These are phyloP conservation scores for Apaloderma vittatum DNA, from an alignment of 2,113 vertebrate species.

Conservation along the genomic window DNA sequence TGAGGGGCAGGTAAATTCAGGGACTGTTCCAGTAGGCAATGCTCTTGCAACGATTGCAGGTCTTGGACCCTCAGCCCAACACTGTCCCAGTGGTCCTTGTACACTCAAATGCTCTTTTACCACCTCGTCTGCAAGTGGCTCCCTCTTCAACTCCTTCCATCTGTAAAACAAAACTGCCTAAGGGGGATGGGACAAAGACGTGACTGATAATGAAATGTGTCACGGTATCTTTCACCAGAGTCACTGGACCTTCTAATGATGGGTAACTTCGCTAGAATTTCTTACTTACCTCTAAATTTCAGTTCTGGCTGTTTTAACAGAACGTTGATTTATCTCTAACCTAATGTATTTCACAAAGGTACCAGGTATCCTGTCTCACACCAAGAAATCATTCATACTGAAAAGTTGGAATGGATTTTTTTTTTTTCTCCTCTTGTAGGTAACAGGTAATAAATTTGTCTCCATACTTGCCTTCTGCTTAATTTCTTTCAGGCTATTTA, in stretches of 20 bases:
- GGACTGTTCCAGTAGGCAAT: background rate
- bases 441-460: background rate
- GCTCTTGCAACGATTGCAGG: accelerated
- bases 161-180: background rate
- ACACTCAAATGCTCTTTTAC: accelerated
- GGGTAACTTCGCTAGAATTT: background rate
- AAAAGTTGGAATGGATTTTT: background rate
- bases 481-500: background rate
- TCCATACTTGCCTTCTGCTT: background rate
- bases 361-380: background rate
- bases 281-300: background rate
- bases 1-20: background rate
- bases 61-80: background rate
- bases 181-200: background rate
- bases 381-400: background rate
- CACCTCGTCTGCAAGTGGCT: background rate
- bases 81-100: background rate
- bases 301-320: background rate
- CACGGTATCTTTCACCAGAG: accelerated
- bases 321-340: background rate
- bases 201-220: background rate
- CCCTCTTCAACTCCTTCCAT: background rate
- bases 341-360: accelerated
- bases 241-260: background rate
- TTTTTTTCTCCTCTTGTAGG: background rate